Evolutionary conservation across 2,797 vertebrate genomes (phyloP), one percentile per base, ranked within the genome.

Genomic region (Microctenopoma lineatum): DNA sequence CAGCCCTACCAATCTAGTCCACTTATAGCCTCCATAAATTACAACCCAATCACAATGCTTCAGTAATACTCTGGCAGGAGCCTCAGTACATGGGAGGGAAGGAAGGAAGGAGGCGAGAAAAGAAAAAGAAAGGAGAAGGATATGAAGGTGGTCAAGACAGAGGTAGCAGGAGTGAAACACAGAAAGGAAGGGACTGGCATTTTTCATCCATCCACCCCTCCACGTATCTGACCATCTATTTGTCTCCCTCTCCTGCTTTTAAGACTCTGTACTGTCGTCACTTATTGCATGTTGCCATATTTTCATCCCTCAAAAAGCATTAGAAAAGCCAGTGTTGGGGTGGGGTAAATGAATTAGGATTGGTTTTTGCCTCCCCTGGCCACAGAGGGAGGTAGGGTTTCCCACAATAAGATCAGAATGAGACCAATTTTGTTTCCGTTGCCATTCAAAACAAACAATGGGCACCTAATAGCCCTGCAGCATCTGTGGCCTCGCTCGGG

Each of bases 371-470:
- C 83, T 90, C 86, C 84, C 89, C 80, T 58, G 77, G 90, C 91
- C 93, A 92, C 92, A 81, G 86, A 87, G 89, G 88, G 92, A 94
- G 94, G 90, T 95, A 93, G 89, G 91, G 94, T 95, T 95, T 94
- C 94, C 92, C 92, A 92, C 93, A 95, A 95, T 94, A 93, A 94
- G 94, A 95, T 95, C 90, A 94, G 87, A 93, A 94, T 89, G 89
- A 91, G 93, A 90, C 93, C 93, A 94, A 94, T 91, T 94, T 93
- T 91, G 90, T 93, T 94, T 94, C 93, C 88, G 92, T 93, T 93
- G 91, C 93, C 93, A 93, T 94, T 93, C 93, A 94, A 95, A 95
- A 95, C 93, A 95, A 95, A 95, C 94, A 94, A 94, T 94, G 90
- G 90, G 91, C 90, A 90, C 85, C 92, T 95, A 95, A 95, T 94